A percentile compares a stretch with the other conserved stretches of the same genome.
Conservation (phyloP, 1,140 invertebrate species). For the Cyclina sinensis region DNA sequence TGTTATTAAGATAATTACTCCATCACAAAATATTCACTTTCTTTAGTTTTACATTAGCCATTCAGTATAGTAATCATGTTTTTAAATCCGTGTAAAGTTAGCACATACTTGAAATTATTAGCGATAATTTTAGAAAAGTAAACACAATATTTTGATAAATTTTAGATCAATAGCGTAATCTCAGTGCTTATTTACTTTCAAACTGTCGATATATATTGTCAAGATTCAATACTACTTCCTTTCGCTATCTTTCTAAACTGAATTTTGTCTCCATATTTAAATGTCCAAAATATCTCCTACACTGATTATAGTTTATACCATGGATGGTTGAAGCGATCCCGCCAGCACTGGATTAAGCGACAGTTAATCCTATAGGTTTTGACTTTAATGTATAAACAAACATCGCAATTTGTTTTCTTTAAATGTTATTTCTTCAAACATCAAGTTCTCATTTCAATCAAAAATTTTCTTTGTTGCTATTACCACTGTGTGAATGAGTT, state of each 20-base stretch:
- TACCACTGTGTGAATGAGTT: background rate
- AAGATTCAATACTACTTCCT: background rate
- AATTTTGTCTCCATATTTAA: background rate
- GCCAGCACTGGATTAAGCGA: background rate
- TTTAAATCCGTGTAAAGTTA: background rate
- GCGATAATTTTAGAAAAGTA: conserved; percentile 45
- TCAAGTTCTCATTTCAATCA: background rate
- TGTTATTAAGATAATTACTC: no score
- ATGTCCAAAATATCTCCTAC: background rate
- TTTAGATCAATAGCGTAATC: conserved; percentile 51
- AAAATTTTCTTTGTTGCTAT: background rate
- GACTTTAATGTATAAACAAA: background rate
- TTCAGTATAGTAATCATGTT: no score
- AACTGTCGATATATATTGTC: background rate
- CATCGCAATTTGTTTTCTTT: background rate
- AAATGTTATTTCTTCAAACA: background rate
- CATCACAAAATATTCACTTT: no score
- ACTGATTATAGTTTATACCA: background rate
- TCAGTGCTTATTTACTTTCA: conserved; percentile 45
- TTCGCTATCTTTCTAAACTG: conserved; percentile 7
- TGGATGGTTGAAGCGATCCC: background rate
- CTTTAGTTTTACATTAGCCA: no score
- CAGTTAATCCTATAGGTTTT: background rate
- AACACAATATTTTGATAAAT: conserved; percentile 64
- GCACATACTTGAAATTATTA: conserved; percentile 22